Conservation (phyloP, 2,113 vertebrate species). For the Oophaga pumilio region DNA sequence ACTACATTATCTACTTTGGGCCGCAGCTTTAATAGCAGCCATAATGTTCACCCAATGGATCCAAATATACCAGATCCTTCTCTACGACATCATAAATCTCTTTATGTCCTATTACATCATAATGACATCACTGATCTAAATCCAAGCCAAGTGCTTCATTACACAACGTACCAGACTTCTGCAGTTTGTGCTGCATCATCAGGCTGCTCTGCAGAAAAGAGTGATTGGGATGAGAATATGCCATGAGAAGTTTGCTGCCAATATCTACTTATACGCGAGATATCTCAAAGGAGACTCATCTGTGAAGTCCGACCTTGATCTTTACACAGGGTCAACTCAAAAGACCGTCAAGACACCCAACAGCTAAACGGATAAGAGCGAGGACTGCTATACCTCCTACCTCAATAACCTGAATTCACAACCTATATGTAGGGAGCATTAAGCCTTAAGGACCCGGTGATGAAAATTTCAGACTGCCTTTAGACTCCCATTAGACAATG, state of each 20-base stretch:
- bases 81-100: background rate
- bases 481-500: too few species aligned
- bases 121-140: slow-evolving; percentile 23
- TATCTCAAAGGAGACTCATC: background rate
- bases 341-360: too few species aligned
- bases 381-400: background rate
- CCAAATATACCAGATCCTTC: background rate
- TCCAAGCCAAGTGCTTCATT: background rate
- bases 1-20: background rate
- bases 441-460: background rate
- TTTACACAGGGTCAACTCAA: too few species aligned
- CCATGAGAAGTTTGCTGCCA: slow-evolving; percentile 8
- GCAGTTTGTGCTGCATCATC: slow-evolving; percentile 21
- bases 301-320: background rate
- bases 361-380: too few species aligned
- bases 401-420: background rate
- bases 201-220: background rate
- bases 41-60: background rate
- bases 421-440: background rate
- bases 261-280: background rate
- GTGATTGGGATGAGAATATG: background rate
- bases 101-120: background rate
- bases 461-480: too few species aligned
- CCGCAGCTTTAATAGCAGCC: background rate
- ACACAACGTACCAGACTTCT: background rate